Base-by-base conservation (phyloP, 37 sponge, comb jelly and placozoan species). In the Trichoplax adhaerens region DNA sequence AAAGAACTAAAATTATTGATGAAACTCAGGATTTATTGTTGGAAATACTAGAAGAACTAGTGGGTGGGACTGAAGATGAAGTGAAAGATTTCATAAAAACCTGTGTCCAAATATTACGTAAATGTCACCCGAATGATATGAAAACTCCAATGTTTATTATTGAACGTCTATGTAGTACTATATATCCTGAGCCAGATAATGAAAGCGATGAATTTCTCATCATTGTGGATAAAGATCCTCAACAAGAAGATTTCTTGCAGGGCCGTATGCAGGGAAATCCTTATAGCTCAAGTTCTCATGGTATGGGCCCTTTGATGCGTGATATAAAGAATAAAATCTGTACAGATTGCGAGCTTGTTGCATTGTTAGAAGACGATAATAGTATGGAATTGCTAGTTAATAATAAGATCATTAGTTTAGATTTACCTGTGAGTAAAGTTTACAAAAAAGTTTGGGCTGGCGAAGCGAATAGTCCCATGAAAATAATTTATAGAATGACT, bases 261-360 rank as follows among this genome's bases (percentile, higher is more conserved):
- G 94, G 94, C 0, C 80, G 89, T 46, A 93, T 93, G 94, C 94
- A 93, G 67, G 90, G 90, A 10, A 93, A 93, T 68, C 94, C 94
- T 1, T 93, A 93, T 77, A 80, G 74, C 62, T 83, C 83, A 69
- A 58, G 69, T 64, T 81, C 86, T 61, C 71, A 89, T 5, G 83
- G 84, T 12, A 70, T 88, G 0, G 94, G 94, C 0, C 94, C 94
- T 29, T 76, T 88, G 47, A 93, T 93, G 94, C 91, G 94, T 53
- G 94, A 93, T 55, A 78, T 93, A 60, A 93, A 93, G 80, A 93
- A 93, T 66, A 88, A 88, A 78, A 88, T 93, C 5, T 93, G 94
- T 53, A 88, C 87, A 65, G 91, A 90, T 53, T 90, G 91, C 74
- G 94, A 93, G 75, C 76, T 93, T 65, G 82, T 93, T 50, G 89